These are phyloP conservation scores for Steatocranus sp. DNA, from an alignment of 2,797 vertebrate species.

Conservation along the genomic window DNA sequence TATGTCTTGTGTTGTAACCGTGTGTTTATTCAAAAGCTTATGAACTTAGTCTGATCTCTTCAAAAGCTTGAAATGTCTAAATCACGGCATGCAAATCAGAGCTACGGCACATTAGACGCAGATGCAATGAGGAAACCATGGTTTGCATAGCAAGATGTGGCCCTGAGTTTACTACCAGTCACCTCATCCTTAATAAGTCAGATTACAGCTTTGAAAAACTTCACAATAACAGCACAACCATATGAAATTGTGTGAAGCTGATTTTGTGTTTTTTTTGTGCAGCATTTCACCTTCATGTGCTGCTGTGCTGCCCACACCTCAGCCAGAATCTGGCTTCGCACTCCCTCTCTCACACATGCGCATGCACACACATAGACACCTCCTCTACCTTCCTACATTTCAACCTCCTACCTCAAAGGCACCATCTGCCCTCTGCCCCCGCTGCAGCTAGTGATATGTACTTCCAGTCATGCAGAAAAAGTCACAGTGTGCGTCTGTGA, in stretches of 20 bases:
- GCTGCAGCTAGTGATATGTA: slow-evolving; percentile 30
- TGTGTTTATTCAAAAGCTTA: not conserved
- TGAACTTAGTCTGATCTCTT: not conserved
- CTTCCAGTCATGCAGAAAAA: slow-evolving; percentile 62
- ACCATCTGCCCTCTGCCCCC: slow-evolving; percentile 64
- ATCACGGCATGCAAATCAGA: not conserved
- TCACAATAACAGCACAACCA: not conserved
- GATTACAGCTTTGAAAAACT: not conserved
- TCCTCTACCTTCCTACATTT: slow-evolving; percentile 28
- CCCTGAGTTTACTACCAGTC: not conserved
- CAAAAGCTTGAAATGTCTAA: not conserved
- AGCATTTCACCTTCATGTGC: not conserved
- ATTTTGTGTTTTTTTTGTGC: not conserved
- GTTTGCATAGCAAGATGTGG: not conserved
- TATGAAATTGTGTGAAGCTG: not conserved
- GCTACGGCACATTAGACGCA: not conserved
- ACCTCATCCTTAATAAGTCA: not conserved
- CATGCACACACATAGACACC: slow-evolving; percentile 15
- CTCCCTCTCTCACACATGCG: not conserved
- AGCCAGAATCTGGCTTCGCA: not conserved
- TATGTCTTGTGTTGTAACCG: not conserved
- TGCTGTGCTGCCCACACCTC: slow-evolving; percentile 6
- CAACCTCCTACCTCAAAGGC: slow-evolving; percentile 52
- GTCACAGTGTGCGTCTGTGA: slow-evolving; percentile 49
- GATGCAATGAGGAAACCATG: not conserved